These are phyloP conservation scores for Hybos culiciformis DNA, from an alignment of 2,888 invertebrate genomes.

Conservation along the genomic window DNA sequence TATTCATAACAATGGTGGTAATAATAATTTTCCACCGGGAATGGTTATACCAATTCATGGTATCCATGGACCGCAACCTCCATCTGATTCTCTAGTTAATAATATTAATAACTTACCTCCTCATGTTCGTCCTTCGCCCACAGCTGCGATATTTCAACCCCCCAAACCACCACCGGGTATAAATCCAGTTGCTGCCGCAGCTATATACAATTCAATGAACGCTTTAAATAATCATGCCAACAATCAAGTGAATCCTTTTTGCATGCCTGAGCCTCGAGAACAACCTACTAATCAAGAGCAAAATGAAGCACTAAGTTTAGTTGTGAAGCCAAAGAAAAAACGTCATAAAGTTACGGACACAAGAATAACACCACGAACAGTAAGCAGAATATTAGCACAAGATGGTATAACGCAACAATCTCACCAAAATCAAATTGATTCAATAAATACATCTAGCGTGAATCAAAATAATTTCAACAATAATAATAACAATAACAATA, in stretches of 20 bases:
- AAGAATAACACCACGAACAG: constrained; percentile 79
- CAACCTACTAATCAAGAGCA: constrained; percentile 73
- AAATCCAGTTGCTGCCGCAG: constrained; percentile 42
- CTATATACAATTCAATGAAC: constrained; percentile 51
- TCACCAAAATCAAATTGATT: constrained; percentile 7
- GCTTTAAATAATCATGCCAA: constrained; percentile 35
- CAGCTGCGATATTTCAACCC: constrained; percentile 65
- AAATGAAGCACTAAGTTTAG: constrained; percentile 86
- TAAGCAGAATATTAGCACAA: constrained; percentile 71
- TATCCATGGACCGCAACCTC: constrained; percentile 23
- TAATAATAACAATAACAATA: constrained; percentile 1
- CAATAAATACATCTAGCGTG: constrained; percentile 3
- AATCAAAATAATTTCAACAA: constrained; percentile 8
- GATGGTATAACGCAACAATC: constrained; percentile 63
- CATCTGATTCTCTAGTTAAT: constrained; percentile 29
- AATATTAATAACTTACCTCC: constrained; percentile 45
- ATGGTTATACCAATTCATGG: constrained; percentile 41
- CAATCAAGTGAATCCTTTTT: constrained; percentile 39
- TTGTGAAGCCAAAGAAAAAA: constrained; percentile 92
- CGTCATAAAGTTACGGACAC: constrained; percentile 95
- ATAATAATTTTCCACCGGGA: constrained; percentile 38
- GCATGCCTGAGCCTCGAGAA: constrained; percentile 47
- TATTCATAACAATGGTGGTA: constrained; percentile 3
- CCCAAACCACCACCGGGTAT: constrained; percentile 60
- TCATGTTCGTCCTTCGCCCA: constrained; percentile 55